Evolutionary conservation across 2,113 vertebrate species (phyloP), one percentile per base, ranked within the genome.

Genomic region (Ariopsis seemanni): DNA sequence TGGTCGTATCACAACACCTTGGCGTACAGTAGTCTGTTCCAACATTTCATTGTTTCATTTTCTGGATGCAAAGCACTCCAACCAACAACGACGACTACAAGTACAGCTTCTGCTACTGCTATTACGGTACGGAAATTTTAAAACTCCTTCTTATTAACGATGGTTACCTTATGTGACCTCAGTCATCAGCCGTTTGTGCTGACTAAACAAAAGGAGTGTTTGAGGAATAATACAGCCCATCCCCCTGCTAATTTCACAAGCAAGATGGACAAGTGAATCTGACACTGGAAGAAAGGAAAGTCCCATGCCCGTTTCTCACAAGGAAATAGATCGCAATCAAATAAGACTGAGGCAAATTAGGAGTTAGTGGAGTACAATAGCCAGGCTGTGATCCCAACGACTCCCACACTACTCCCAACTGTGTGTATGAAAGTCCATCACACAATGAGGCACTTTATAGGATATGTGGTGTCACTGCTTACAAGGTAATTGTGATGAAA

Each of bases 251-350:
- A 81, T 83, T 42, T 81, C 81, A 34, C 65, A 22, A 74, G 14
- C 75, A 72, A 20, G 25, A 83, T 65, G 75, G 60, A 87, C 81
- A 48, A 80, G 85, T 67, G 82, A 84, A 83, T 78, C 63, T 58
- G 87, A 27, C 30, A 74, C 25, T 57, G 60, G 30, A 25, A 78
- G 80, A 48, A 82, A 81, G 85, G 77, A 88, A 88, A 88, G 50
- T 86, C 82, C 89, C 87, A 83, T 88, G 15, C 30, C 30, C 22
- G 25, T 27, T 42, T 83, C 62, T 71, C 48, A 69, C 72, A 83
- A 72, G 22, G 82, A 78, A 85, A 71, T 42, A 82, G 78, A 84
- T 89, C 78, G 65, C 85, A 89, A 90, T 89, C 80, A 67, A 90
- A 91, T 67, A 75, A 83, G 85, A 88, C 65, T 18, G 60, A 90